Evolutionary conservation across 2,888 invertebrate genomes (phyloP).

Genomic region (Dysmachus trigonus): DNA sequence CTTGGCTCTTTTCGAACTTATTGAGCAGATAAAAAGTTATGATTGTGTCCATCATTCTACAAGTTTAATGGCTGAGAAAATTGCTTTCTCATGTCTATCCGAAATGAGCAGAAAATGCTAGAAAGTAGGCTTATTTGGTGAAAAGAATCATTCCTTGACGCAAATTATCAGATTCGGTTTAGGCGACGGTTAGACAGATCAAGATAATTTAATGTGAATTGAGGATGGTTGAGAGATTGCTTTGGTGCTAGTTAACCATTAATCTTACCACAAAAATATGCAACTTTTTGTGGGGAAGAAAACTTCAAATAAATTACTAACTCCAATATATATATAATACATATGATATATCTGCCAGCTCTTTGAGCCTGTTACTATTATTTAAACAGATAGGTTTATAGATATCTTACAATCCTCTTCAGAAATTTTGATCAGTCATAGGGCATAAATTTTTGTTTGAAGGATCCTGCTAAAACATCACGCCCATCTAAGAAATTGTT

Average conservation of each 20-base stretch:
- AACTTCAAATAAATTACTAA: background rate
- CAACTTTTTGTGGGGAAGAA: background rate
- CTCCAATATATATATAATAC: no score
- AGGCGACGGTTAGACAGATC: background rate
- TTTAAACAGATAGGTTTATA: background rate
- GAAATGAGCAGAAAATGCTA: background rate
- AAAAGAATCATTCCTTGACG: constrained; percentile 7
- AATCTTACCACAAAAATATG: background rate
- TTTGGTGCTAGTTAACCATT: background rate
- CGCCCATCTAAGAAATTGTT: no score
- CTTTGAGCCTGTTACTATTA: background rate
- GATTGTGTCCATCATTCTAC: constrained; percentile 45
- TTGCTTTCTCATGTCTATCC: constrained; percentile 40
- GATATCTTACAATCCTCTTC: no score
- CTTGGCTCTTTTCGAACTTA: constrained; percentile 37
- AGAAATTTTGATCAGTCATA: no score
- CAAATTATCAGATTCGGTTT: constrained; percentile 5
- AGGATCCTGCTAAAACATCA: no score
- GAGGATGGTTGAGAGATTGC: background rate
- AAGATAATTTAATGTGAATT: constrained; percentile 1
- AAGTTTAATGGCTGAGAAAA: constrained; percentile 45
- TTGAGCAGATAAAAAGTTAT: constrained; percentile 47
- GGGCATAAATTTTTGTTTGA: no score
- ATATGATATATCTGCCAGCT: no score
- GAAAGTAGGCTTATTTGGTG: background rate